phyloP scores from a whole-genome alignment of 2,113 vertebrate species.

The Rhinolophus ferrumequinum region DNA sequence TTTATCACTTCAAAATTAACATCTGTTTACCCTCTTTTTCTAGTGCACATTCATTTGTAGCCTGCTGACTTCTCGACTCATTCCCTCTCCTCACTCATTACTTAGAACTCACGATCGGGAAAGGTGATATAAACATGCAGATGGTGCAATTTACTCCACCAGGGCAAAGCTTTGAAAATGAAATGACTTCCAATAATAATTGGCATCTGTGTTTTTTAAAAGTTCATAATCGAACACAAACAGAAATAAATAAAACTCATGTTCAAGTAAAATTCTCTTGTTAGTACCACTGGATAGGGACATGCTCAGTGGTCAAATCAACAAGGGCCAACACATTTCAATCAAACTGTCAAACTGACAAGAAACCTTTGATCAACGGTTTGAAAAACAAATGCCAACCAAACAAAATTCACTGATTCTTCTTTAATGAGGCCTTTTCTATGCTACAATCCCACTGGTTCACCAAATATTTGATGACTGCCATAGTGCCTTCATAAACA shows the following conservation, averaged over 20 bases:
- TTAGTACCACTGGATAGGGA: not conserved
- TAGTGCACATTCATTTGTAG: accelerated
- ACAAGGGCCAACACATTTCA: not conserved
- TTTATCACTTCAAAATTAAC: not conserved
- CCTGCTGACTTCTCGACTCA: accelerated
- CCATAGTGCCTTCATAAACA: accelerated
- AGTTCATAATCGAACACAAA: not conserved
- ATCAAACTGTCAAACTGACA: not conserved
- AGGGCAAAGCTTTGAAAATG: not conserved
- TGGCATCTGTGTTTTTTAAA: not conserved
- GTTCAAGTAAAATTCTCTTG: not conserved
- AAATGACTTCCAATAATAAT: not conserved
- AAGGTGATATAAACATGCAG: accelerated
- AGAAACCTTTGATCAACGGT: not conserved
- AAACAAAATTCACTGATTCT: not conserved
- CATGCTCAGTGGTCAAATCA: not conserved
- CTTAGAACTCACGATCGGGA: not conserved
- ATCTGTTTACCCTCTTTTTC: not conserved
- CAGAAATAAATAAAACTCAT: not conserved
- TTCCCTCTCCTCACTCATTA: accelerated
- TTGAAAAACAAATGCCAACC: not conserved
- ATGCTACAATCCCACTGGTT: accelerated
- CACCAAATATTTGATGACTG: not conserved
- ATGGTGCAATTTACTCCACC: accelerated
- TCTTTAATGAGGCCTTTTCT: not conserved